Percentiles rank a stretch among this genome's conserved stretches.
These are phyloP conservation scores for Ganaspis brasiliensis DNA, from an alignment of 2,888 invertebrate genomes.

Conservation along the genomic window DNA sequence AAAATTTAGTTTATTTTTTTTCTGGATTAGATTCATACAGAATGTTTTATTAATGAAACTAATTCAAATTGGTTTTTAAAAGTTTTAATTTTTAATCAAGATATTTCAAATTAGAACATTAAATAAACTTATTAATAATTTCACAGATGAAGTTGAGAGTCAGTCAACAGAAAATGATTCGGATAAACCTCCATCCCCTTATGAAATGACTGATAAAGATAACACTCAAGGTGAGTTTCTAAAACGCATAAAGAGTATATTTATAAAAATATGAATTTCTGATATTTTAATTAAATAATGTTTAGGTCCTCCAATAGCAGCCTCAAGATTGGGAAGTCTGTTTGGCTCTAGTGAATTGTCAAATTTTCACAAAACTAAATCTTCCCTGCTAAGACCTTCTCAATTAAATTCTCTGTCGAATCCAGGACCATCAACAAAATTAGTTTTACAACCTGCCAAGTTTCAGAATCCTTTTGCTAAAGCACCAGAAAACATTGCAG, in stretches of 20 bases:
- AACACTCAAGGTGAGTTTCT: neutral
- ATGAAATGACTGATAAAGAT: neutral
- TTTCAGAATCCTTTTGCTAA: slow-evolving; percentile 75
- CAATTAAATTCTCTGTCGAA: slow-evolving; percentile 70
- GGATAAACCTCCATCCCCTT: slow-evolving; percentile 17
- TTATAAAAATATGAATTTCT: slow-evolving; percentile 1
- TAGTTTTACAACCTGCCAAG: slow-evolving; percentile 71
- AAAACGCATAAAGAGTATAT: too few relatives aligned
- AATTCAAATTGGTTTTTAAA: neutral
- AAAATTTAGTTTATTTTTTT: too few relatives aligned
- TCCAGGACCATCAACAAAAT: slow-evolving; percentile 64
- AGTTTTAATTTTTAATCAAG: neutral
- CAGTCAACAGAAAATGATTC: slow-evolving; percentile 45
- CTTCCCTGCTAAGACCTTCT: slow-evolving; percentile 73
- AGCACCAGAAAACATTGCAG: slow-evolving; percentile 59
- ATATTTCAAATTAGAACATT: too few relatives aligned
- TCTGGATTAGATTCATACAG: too few relatives aligned
- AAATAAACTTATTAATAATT: too few relatives aligned
- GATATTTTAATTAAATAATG: slow-evolving; percentile 44
- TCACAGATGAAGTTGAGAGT: slow-evolving; percentile 35
- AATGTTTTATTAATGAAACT: too few relatives aligned
- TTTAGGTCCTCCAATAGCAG: slow-evolving; percentile 68
- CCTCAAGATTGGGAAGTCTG: slow-evolving; percentile 70
- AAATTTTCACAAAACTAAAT: slow-evolving; percentile 67
- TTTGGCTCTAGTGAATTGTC: slow-evolving; percentile 68